Percentiles rank a stretch among this genome's conserved stretches.
Evolutionary conservation across 2,888 invertebrate genomes (phyloP).

Genomic region (Lissonota sp.): DNA sequence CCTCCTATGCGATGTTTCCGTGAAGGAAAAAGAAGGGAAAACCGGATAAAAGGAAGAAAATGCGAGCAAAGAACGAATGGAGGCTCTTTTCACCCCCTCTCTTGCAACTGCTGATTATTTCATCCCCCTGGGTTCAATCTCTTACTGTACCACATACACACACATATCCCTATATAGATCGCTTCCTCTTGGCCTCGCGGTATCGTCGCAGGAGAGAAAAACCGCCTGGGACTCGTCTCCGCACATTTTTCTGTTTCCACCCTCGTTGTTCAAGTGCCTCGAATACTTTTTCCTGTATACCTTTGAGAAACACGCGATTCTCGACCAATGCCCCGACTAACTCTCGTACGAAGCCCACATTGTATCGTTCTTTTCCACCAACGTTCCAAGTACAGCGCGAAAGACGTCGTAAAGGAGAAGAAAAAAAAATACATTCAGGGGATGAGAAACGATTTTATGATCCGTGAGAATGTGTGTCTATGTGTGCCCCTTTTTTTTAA

Average conservation of each 20-base stretch:
- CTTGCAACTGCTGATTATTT: constrained; percentile 71
- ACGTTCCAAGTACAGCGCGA: constrained; percentile 40
- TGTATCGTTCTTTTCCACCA: not conserved
- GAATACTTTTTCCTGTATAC: constrained; percentile 38
- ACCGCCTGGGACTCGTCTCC: constrained; percentile 46
- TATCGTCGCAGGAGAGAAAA: constrained; percentile 61
- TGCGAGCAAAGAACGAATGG: constrained; percentile 35
- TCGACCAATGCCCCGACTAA: constrained; percentile 19
- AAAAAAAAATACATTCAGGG: constrained; percentile 29
- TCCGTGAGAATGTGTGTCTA: constrained; percentile 22
- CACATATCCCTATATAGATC: constrained; percentile 18
- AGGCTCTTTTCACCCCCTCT: constrained; percentile 24
- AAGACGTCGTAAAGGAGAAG: constrained; percentile 45
- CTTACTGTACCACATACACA: constrained; percentile 62
- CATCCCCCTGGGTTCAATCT: constrained; percentile 69
- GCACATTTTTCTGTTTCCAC: constrained; percentile 44
- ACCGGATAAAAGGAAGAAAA: constrained; percentile 10
- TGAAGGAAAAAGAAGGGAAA: constrained; percentile 18
- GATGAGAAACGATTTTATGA: constrained; percentile 50
- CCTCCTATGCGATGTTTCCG: constrained; percentile 34
- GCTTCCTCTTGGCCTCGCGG: constrained; percentile 56
- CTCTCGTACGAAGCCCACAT: constrained; percentile 3
- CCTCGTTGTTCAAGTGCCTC: constrained; percentile 44
- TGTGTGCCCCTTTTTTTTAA: not conserved
- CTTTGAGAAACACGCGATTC: constrained; percentile 50